Evolutionary conservation across 92 coral and sea anemone species (phyloP).

Genomic region (Palythoa caribaeorum): DNA sequence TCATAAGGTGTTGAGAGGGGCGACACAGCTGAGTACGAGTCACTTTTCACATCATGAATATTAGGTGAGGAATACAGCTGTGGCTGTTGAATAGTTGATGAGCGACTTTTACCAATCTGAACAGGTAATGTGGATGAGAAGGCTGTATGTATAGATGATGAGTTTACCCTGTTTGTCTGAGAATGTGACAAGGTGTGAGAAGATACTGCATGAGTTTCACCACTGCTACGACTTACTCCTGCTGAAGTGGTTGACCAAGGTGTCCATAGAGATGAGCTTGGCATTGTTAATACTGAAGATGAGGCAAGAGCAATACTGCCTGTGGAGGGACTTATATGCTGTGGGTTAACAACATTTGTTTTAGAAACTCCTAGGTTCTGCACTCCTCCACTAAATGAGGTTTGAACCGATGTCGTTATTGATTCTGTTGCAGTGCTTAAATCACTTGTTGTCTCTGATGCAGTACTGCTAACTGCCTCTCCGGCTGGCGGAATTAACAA

Average conservation of each 20-base stretch:
- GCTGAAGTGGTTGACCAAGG: constrained; percentile 45
- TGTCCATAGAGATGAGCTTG: constrained; percentile 35
- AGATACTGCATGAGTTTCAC: neutral
- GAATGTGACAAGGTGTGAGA: constrained; percentile 12
- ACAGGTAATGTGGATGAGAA: neutral
- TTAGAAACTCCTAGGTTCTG: constrained; percentile 2
- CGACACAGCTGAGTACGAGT: neutral
- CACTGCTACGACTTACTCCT: neutral
- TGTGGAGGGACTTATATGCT: constrained; percentile 19
- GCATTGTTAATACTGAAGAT: constrained; percentile 8
- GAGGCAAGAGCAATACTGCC: constrained; percentile 1
- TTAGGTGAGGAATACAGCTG: neutral
- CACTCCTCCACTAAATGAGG: neutral
- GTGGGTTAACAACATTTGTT: constrained; percentile 30
- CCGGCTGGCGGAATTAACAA: constrained; percentile 35
- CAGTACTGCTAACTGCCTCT: constrained; percentile 10
- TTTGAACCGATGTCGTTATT: neutral
- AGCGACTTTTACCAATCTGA: neutral
- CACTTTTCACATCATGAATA: constrained; percentile 6
- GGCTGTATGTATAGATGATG: neutral
- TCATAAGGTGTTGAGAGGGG: neutral
- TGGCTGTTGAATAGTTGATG: neutral
- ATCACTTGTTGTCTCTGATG: constrained; percentile 7
- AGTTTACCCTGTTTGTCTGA: neutral
- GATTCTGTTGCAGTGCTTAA: neutral